Evolutionary conservation across 2,888 invertebrate genomes (phyloP).

Genomic region (Pseudanteris insignis): DNA sequence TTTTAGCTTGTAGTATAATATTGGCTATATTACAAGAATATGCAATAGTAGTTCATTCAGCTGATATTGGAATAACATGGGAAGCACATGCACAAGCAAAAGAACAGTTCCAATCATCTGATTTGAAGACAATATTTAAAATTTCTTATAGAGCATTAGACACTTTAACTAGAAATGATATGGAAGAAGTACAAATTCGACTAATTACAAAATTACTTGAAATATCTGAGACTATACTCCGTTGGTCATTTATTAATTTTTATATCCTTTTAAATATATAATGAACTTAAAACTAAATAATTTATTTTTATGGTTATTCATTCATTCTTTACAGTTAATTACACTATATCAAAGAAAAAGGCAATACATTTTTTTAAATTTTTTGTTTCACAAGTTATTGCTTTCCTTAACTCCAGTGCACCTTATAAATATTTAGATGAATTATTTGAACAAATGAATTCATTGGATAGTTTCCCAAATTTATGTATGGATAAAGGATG

Average conservation of each 20-base stretch:
- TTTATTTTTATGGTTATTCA: no score
- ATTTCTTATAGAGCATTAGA: conserved; percentile 74
- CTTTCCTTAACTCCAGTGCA: conserved; percentile 60
- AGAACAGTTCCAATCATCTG: conserved; percentile 82
- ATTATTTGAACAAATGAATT: conserved; percentile 68
- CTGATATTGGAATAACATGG: conserved; percentile 88
- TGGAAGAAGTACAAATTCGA: conserved; percentile 69
- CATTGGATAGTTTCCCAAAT: conserved; percentile 71
- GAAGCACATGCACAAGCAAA: conserved; percentile 87
- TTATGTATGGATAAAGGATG: conserved; percentile 72
- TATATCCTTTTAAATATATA: conserved; percentile 71
- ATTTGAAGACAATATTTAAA: conserved; percentile 82
- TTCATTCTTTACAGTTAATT: no score
- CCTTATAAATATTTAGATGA: conserved; percentile 77
- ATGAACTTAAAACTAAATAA: no score
- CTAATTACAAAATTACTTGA: conserved; percentile 77
- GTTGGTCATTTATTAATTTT: conserved; percentile 80
- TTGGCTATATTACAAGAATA: conserved; percentile 88
- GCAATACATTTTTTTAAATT: no score
- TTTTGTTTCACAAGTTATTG: no score
- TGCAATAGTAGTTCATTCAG: conserved; percentile 83
- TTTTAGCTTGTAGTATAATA: conserved; percentile 85
- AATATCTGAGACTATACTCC: conserved; percentile 80
- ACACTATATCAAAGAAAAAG: no score
- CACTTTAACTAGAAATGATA: conserved; percentile 70